Conservation (phyloP, 2,113 vertebrate species). For the Anas platyrhynchos region DNA sequence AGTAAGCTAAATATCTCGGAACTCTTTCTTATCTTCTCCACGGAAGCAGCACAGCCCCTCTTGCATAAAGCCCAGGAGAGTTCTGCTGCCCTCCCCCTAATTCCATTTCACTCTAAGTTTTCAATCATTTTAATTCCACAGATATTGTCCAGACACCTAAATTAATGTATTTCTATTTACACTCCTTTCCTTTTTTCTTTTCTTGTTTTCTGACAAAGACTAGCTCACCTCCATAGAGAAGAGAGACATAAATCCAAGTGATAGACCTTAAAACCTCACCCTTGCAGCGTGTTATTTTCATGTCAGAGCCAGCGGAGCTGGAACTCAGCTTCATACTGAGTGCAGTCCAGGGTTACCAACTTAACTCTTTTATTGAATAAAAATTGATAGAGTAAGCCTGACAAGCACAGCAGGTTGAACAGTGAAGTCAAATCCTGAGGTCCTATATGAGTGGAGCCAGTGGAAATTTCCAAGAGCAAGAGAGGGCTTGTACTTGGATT, state of each 20-base stretch:
- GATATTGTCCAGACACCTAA: background rate
- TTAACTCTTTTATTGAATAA: background rate
- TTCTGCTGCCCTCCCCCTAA: background rate
- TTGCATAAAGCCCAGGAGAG: background rate
- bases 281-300: fast-evolving
- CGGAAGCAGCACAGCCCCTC: background rate
- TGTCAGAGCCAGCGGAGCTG: background rate
- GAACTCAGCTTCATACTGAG: background rate
- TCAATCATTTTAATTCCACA: background rate
- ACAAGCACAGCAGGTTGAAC: background rate
- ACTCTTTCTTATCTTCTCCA: background rate
- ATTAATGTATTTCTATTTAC: background rate
- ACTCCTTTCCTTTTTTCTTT: background rate
- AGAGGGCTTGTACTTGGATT: background rate
- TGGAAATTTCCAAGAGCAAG: background rate
- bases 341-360: background rate
- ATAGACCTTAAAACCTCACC: fast-evolving
- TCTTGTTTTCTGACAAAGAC: background rate
- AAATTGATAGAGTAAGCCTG: background rate
- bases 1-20: background rate
- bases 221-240: background rate
- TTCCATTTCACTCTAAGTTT: background rate
- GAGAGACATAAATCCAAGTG: background rate
- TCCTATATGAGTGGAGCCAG: background rate
- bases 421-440: background rate